Evolutionary conservation across 2,113 vertebrate species (phyloP), one percentile per base, ranked within the genome.

Genomic region (Tyto alba): DNA sequence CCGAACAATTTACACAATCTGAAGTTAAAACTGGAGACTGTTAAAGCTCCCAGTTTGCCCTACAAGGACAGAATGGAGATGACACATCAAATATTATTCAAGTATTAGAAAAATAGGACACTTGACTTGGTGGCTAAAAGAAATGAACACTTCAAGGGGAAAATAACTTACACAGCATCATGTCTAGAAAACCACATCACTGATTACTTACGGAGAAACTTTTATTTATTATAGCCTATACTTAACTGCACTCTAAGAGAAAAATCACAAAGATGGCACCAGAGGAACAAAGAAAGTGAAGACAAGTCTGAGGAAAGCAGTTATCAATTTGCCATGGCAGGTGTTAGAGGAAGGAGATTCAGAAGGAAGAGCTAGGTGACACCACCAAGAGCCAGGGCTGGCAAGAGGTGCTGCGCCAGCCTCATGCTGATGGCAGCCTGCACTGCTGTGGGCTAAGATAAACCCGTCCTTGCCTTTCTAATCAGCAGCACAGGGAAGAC

Each of bases 51-150:
- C 53, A 82, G 26, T 86, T 84, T 73, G 26, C 32, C 52, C 57
- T 67, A 89, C 60, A 88, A 88, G 74, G 93, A 41, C n/a, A 90
- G 48, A 79, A 88, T 6, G 13, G 53, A 90, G 63, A 84, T 14
- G 32, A 52, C 25, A 83, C 18, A 82, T 75, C 32, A 80, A 74
- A 68, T 90, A 88, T 56, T 38, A 91, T 38, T 88, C 63, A 88
- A 85, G 25, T 91, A 86, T 79, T 43, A 63, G 36, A 93, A 68
- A 0, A 26, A 84, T 2, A 78, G 38, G 47, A 67, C 56, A 41
- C 83, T 80, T 83, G 52, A 85, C 16, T 91, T 8, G 0, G 2
- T 68, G 71, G 68, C 36, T 91, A 86, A 68, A 93, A 75, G 34
- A 89, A 75, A 62, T 41, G 25, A n/a, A 88, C 84, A 53, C 26